Conservation (phyloP, 2,113 vertebrate species). For the Elachura formosa region DNA sequence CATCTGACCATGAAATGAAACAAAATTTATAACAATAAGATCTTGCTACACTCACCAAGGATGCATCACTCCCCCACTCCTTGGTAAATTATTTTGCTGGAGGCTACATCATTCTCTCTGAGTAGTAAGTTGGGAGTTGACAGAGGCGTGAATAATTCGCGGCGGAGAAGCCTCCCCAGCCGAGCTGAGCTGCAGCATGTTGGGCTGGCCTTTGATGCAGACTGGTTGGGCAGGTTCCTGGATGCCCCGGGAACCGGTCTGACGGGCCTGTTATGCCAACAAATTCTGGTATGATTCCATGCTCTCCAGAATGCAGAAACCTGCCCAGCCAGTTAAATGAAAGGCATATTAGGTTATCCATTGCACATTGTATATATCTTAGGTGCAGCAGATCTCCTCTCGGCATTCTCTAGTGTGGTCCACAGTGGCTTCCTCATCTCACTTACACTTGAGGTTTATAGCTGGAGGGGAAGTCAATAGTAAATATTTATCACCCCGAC, state of each 20-base stretch:
- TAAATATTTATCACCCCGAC: constrained; percentile 65
- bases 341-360: constrained; percentile 87
- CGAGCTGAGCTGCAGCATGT: constrained; percentile 76
- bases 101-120: constrained; percentile 80
- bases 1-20: constrained; percentile 40
- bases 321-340: constrained; percentile 87
- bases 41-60: constrained; percentile 58
- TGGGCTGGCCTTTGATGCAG: constrained; percentile 77
- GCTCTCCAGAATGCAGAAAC: constrained; percentile 82
- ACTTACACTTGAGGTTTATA: constrained; percentile 56
- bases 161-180: constrained; percentile 54
- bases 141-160: constrained; percentile 75
- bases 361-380: constrained; percentile 79
- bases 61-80: constrained; percentile 65
- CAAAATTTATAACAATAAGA: constrained; percentile 59
- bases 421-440: constrained; percentile 68
- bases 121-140: constrained; percentile 68
- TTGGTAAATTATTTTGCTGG: constrained; percentile 77
- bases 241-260: constrained; percentile 77
- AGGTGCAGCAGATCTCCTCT: constrained; percentile 74
- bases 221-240: constrained; percentile 80
- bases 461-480: constrained; percentile 60
- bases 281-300: constrained; percentile 87
- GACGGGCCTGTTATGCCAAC: constrained; percentile 83
- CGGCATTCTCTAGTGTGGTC: constrained; percentile 73